Evolutionary conservation across 1,140 invertebrate species (phyloP), one percentile per base, ranked within the genome.

Genomic region (Asobara japonica): DNA sequence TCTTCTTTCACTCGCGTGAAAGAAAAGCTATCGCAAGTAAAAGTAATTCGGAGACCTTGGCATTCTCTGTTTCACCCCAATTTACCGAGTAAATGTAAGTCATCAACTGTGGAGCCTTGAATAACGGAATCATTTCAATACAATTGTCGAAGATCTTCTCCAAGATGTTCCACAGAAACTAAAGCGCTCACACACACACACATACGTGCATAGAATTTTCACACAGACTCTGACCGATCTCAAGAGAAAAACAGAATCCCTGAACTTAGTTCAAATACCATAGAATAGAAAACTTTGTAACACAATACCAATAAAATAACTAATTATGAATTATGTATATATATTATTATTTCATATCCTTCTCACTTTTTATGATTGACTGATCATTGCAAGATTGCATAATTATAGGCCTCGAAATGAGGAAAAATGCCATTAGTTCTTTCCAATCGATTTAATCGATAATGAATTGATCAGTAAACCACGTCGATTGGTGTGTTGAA

Each of bases 41-140:
- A 3, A 56, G 51, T 56, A 56, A 56, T 56, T 56, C 51, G 22
- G 51, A 56, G 51, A 25, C 51, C 51, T 56, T 56, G 51, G 51
- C 22, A 56, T 56, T 56, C 51, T 56, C 22, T 25, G 51, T 22
- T 56, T 56, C 6, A 56, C 51, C 51, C 18, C 51, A 56, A 56
- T 56, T 18, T 8, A 25, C 5, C 8, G n/a, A n/a, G 51, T 56
- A 22, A 56, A 56, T 27, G 20, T 56, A 25, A 56, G 4, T 3
- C 25, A 56, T 56, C 10, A 10, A 25, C 3, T 27, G 13, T 20
- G 18, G 25, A 56, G 18, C 51, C 51, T 56, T 56, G 51, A 45
- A 5, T 45, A 56, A 56, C 13, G 10, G 2, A 5, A 25, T 56
- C 13, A 3, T 56, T 56, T 27, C 3, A 56, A 56, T 22, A 25